Evolutionary conservation across 2,113 vertebrate genomes (phyloP).

Genomic region (Pongo abelii): DNA sequence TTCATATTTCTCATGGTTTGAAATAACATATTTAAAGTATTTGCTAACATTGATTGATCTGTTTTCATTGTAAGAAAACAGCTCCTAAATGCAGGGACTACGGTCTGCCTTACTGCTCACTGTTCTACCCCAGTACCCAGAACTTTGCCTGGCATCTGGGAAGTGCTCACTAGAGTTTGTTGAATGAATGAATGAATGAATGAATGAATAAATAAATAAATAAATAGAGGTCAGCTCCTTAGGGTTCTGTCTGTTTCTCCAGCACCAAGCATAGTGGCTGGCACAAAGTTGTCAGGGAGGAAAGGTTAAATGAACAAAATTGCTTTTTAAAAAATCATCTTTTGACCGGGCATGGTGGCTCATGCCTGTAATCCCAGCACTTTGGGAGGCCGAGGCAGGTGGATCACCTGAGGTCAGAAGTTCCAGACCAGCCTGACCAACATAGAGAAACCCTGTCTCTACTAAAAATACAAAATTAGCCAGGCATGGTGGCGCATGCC

Average conservation of each 20-base stretch:
- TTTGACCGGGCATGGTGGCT: too few relatives aligned
- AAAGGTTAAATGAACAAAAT: not conserved
- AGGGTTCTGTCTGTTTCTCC: not conserved
- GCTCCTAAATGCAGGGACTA: not conserved
- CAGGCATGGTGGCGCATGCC: too few relatives aligned
- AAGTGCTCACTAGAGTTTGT: not conserved
- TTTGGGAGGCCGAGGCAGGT: too few relatives aligned
- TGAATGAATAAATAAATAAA: not conserved
- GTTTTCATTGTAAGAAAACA: not conserved
- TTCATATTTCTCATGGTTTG: not conserved
- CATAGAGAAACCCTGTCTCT: too few relatives aligned
- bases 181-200: not conserved
- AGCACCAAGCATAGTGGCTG: not conserved
- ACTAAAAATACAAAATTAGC: too few relatives aligned
- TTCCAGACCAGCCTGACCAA: too few relatives aligned
- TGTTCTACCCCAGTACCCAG: not conserved
- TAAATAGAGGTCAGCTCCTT: not conserved
- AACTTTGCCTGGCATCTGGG: not conserved
- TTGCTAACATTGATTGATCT: not conserved
- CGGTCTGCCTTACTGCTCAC: not conserved
- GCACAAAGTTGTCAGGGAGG: not conserved
- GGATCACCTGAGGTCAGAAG: too few relatives aligned
- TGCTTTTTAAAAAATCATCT: not conserved
- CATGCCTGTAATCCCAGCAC: too few relatives aligned
- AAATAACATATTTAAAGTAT: not conserved